These are phyloP conservation scores for Pomatorhinus ruficollis DNA, from an alignment of 2,113 vertebrate species.

Conservation along the genomic window DNA sequence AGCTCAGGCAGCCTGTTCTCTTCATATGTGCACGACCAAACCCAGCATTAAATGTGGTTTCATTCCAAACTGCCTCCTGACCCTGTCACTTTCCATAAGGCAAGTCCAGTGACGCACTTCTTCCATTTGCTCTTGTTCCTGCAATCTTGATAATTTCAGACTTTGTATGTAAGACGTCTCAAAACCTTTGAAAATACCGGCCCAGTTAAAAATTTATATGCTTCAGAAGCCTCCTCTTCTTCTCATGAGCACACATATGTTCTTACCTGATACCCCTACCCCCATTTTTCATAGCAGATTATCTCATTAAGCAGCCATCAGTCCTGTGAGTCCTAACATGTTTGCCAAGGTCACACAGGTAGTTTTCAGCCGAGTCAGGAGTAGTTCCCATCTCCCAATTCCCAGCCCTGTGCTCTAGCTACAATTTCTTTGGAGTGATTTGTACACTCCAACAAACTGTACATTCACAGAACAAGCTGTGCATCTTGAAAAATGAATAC, in stretches of 20 bases:
- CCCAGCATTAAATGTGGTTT: neutral
- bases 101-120: neutral
- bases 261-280: neutral
- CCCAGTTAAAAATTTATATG: neutral
- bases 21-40: neutral
- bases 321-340: neutral
- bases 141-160: neutral
- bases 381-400: neutral
- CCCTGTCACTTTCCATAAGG: neutral
- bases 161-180: neutral
- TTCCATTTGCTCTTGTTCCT: neutral
- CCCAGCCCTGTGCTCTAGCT: neutral
- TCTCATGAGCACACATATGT: neutral
- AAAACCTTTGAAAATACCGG: neutral
- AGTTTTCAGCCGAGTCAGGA: slow-evolving; percentile 32
- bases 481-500: neutral
- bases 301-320: slow-evolving; percentile 35
- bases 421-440: neutral
- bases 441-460: neutral
- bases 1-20: neutral
- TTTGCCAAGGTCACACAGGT: slow-evolving; percentile 46
- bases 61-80: neutral
- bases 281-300: neutral
- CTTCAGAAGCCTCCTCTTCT: neutral
- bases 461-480: neutral